A percentile compares a stretch with the other conserved stretches of the same genome.
These are phyloP conservation scores for Ophion ventricosus DNA, from an alignment of 2,888 invertebrate genomes.

Conservation along the genomic window DNA sequence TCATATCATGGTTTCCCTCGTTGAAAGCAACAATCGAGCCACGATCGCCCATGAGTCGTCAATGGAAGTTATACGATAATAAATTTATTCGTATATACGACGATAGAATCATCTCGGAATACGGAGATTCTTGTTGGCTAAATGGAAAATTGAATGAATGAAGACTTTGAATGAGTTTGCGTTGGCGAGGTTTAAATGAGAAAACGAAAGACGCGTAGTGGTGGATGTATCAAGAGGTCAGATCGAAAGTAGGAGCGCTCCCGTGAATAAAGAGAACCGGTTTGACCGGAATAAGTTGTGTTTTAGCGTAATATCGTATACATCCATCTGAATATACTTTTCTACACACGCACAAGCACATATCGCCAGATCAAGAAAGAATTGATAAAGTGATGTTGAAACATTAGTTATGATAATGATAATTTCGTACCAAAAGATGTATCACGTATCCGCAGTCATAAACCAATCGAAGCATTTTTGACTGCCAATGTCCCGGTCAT, in stretches of 20 bases:
- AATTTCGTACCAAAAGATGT: slow-evolving; percentile 5
- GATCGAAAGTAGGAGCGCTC: slow-evolving; percentile 26
- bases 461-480: slow-evolving; percentile 2
- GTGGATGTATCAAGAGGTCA: slow-evolving; percentile 43
- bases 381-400: background rate
- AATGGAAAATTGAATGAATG: slow-evolving; percentile 50
- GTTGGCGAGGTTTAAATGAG: slow-evolving; percentile 28
- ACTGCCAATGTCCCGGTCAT: slow-evolving; percentile 1
- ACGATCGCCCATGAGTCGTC: background rate
- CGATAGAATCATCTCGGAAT: slow-evolving; percentile 8
- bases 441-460: slow-evolving; percentile 2
- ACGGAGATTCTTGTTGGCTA: slow-evolving; percentile 2
- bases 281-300: slow-evolving; percentile 56
- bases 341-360: background rate
- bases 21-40: slow-evolving; percentile 26
- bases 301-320: slow-evolving; percentile 38
- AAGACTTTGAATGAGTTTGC: slow-evolving; percentile 48
- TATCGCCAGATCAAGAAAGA: slow-evolving; percentile 14
- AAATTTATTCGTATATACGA: slow-evolving; percentile 1
- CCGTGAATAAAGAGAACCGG: slow-evolving; percentile 59
- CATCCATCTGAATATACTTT: slow-evolving; percentile 9
- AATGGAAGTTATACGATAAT: slow-evolving; percentile 19
- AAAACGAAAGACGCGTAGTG: slow-evolving; percentile 32
- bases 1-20: slow-evolving; percentile 9
- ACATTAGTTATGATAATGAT: slow-evolving; percentile 34